Evolutionary conservation across 30 jellyfish, hydroid and myxozoan species (phyloP).

Genomic region (Turritopsis rubra): DNA sequence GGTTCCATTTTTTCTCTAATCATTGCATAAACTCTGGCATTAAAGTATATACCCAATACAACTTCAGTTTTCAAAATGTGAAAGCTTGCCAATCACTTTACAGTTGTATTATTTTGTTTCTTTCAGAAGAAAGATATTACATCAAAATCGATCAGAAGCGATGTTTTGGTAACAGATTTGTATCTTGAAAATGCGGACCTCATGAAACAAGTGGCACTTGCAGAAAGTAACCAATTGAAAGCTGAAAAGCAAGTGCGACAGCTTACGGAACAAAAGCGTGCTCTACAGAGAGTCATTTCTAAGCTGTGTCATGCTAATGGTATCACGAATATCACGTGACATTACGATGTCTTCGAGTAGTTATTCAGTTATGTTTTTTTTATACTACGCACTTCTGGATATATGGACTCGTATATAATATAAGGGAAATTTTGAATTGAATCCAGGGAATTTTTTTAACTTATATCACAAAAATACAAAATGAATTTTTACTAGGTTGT

Average conservation of each 20-base stretch:
- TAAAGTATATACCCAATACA: too few species aligned
- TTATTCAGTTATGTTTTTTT: not conserved
- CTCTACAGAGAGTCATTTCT: slow-evolving; percentile 92
- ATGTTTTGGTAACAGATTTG: slow-evolving; percentile 72
- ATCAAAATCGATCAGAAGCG: slow-evolving; percentile 79
- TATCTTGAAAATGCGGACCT: slow-evolving; percentile 83
- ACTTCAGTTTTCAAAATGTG: too few species aligned
- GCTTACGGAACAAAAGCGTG: slow-evolving; percentile 79
- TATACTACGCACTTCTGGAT: not conserved
- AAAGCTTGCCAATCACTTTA: too few species aligned
- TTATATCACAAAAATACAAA: not conserved
- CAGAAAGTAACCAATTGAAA: slow-evolving; percentile 59
- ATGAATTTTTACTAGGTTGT: not conserved
- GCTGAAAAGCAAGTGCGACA: slow-evolving; percentile 78
- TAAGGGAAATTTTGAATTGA: not conserved
- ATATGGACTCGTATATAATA: not conserved
- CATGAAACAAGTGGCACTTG: slow-evolving; percentile 66
- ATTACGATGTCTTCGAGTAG: not conserved
- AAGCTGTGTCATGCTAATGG: slow-evolving; percentile 86
- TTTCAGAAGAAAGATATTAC: slow-evolving; percentile 51
- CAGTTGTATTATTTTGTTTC: not conserved
- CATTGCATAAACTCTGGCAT: too few species aligned
- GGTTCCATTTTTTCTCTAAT: too few species aligned
- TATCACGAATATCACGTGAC: slow-evolving; percentile 35
- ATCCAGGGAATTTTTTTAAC: not conserved